These are phyloP conservation scores for Mus pahari DNA, from an alignment of 2,113 vertebrate genomes.

Conservation along the genomic window DNA sequence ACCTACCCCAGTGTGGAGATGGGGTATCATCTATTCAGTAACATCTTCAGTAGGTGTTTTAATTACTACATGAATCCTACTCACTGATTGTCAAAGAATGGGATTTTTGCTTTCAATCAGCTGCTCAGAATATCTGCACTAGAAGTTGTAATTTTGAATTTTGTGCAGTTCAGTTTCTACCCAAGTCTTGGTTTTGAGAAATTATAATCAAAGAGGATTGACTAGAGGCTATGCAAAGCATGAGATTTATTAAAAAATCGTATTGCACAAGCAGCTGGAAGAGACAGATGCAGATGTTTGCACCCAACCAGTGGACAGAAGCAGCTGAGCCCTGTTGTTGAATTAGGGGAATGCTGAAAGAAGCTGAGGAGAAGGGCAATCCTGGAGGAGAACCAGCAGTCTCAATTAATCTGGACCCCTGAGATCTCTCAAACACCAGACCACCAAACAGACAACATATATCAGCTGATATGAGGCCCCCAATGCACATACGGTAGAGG, in stretches of 20 bases:
- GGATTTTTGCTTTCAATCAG: slow-evolving; percentile 8
- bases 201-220: slow-evolving; percentile 48
- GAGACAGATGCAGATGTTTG: too few species aligned
- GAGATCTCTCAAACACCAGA: too few species aligned
- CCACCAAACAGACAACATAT: too few species aligned
- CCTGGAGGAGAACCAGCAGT: too few species aligned
- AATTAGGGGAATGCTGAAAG: too few species aligned
- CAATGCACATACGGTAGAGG: too few species aligned
- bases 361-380: too few species aligned
- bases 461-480: too few species aligned
- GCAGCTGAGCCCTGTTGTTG: too few species aligned
- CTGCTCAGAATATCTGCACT: not conserved
- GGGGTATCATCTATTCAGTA: not conserved
- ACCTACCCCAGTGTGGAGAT: not conserved
- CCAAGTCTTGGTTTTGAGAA: slow-evolving; percentile 50
- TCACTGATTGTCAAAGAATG: not conserved
- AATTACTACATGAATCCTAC: not conserved
- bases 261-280: too few species aligned
- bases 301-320: too few species aligned
- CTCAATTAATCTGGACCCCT: too few species aligned
- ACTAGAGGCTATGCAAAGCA: not conserved
- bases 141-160: slow-evolving; percentile 26
- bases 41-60: slow-evolving; percentile 31
- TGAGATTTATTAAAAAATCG: not conserved
- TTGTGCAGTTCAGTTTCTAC: not conserved